These are phyloP conservation scores for Stichodactyla helianthus DNA, from an alignment of 64 coral and sea anemone genomes.

Conservation along the genomic window DNA sequence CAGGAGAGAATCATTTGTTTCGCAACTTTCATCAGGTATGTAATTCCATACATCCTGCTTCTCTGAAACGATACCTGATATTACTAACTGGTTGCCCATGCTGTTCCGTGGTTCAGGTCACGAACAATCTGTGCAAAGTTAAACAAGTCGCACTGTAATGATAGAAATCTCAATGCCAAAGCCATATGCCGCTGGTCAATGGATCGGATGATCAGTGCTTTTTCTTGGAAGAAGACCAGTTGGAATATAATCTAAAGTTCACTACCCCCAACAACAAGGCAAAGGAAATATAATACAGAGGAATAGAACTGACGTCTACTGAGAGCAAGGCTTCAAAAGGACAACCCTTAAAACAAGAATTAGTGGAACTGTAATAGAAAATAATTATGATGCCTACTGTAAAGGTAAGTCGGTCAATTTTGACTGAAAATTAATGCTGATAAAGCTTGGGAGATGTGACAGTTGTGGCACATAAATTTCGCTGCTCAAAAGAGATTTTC, in stretches of 20 bases:
- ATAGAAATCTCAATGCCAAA: not conserved
- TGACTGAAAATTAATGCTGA: not conserved
- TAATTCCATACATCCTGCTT: slow-evolving; percentile 9
- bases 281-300: not conserved
- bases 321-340: not conserved
- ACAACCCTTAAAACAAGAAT: not conserved
- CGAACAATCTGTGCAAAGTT: not conserved
- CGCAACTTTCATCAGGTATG: not conserved
- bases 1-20: too few species aligned
- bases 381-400: not conserved
- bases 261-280: not conserved
- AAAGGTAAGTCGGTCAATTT: not conserved
- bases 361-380: not conserved
- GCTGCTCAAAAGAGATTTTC: too few species aligned
- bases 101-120: not conserved
- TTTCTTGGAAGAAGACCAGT: not conserved
- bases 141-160: not conserved
- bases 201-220: not conserved
- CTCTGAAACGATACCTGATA: not conserved
- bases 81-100: not conserved
- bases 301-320: not conserved
- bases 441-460: too few species aligned
- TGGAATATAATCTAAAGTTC: not conserved
- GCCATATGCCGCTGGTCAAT: not conserved
- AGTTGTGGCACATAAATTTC: too few species aligned